A percentile compares a stretch with the other conserved stretches of the same genome.
Conservation (phyloP, 2,888 invertebrate genomes). For the Ischnura elegans region DNA sequence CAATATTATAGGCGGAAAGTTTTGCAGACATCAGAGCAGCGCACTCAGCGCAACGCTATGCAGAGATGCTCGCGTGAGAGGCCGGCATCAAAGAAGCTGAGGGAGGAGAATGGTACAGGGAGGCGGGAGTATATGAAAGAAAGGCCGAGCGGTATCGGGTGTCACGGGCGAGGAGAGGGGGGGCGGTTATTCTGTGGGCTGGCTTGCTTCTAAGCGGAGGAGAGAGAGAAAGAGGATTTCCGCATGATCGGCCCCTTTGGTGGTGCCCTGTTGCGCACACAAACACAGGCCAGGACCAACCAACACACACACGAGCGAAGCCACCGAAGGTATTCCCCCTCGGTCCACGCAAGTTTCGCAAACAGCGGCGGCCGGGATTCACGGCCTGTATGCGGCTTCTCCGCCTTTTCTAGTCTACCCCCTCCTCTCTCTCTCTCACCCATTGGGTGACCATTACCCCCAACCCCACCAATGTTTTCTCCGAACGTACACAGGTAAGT, state of each 20-base stretch:
- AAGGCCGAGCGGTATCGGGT: neutral
- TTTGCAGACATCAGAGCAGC: too few species aligned
- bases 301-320: neutral
- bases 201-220: too few species aligned
- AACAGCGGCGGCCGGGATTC: neutral
- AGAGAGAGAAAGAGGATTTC: conserved; percentile 4
- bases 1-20: too few species aligned
- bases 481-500: neutral
- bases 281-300: neutral
- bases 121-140: neutral
- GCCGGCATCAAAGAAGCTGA: too few species aligned
- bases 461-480: neutral
- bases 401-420: neutral
- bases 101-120: too few species aligned
- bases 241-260: conserved; percentile 12
- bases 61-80: too few species aligned
- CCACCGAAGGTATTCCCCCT: neutral
- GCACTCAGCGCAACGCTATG: too few species aligned
- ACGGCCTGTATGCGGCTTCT: neutral
- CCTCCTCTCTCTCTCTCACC: neutral
- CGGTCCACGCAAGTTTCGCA: neutral
- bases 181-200: neutral
- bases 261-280: neutral
- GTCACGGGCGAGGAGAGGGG: neutral
- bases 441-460: neutral